phyloP scores from a whole-genome alignment of 2,113 vertebrate genomes.

The Hippocampus guttulatus region DNA sequence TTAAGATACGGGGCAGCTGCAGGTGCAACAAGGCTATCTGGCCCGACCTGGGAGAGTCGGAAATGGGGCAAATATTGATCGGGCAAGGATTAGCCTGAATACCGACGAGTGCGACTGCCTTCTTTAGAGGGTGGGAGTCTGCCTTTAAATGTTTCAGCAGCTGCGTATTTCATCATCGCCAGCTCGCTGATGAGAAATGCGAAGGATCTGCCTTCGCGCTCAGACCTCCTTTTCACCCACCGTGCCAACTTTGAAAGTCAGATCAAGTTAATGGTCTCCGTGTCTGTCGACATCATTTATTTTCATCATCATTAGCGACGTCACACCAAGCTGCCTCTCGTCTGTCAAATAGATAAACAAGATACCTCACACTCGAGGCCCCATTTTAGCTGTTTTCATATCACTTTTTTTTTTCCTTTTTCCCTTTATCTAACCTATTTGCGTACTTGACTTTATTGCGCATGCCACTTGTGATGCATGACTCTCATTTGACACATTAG shows the following conservation, averaged over 20 bases:
- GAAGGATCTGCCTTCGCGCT: slow-evolving; percentile 48
- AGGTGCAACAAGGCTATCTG: slow-evolving; percentile 7
- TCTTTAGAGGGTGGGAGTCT: slow-evolving; percentile 51
- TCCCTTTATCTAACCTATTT: slow-evolving; percentile 19
- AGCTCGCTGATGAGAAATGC: slow-evolving; percentile 53
- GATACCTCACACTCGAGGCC: slow-evolving; percentile 7
- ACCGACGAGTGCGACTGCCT: slow-evolving; percentile 23
- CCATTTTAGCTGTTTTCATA: neutral
- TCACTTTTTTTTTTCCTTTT: neutral
- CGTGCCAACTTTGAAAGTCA: slow-evolving; percentile 48
- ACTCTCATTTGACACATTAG: neutral
- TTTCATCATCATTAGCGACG: slow-evolving; percentile 39
- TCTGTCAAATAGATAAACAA: slow-evolving; percentile 30
- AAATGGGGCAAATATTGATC: slow-evolving; percentile 59
- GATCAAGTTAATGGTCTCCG: slow-evolving; percentile 53
- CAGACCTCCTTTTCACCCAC: slow-evolving; percentile 48
- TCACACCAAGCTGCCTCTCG: slow-evolving; percentile 28
- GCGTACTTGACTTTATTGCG: neutral
- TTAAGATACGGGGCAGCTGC: slow-evolving; percentile 15
- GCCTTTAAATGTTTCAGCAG: slow-evolving; percentile 64
- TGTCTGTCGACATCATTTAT: slow-evolving; percentile 30
- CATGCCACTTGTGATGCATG: slow-evolving; percentile 6
- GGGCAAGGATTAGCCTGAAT: slow-evolving; percentile 43
- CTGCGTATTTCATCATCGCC: slow-evolving; percentile 63
- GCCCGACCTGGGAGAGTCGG: slow-evolving; percentile 36